Base-by-base conservation (phyloP, 2,888 invertebrate species). In the Euplagia quadripunctaria region DNA sequence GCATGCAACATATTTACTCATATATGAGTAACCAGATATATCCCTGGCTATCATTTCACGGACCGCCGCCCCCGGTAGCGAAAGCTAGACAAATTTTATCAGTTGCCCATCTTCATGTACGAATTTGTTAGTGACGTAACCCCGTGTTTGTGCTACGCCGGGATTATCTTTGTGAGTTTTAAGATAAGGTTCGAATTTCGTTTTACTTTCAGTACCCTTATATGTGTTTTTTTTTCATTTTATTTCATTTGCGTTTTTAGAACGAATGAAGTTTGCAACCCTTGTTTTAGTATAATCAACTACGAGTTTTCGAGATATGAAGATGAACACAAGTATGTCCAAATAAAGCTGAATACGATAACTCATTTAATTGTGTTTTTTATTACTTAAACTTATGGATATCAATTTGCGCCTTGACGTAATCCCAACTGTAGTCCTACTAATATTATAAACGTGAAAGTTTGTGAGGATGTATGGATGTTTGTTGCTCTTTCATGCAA, bases 171-270 rank as follows among this genome's bases (percentile, higher is more conserved):
- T 49, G 31, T 17, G 16, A 1, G 20, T 31, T 31, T 51, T 9
- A 31, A 66, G 66, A 51, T 66, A 66, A 66, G 31, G 49, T 31
- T 49, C 16, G 31, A 49, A 16, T 17, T 66, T 8, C 0, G 16
- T 66, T 66, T 65, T 66, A 69, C 81, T 77, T 80, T 61, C 6
- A 2, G 12, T 14, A 61, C 20, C 20, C 11, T 61, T 61, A 61
- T 0, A 46, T 46, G 43, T 9, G 31, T 46, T 46, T 46, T 31
- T 61, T 20, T 31, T 61, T 61, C 7, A 12, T 20, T 31, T 14
- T 4, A 78, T 82, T 77, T 68, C 16, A 55, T 68, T 71, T 74
- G 71, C 73, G 74, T 74, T 75, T 84, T 70, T 52, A 70, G 74
- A 63, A 70, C 76, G 67, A 70, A 65, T 61, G 71, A 64, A 49